Base-by-base conservation (phyloP, 2,888 invertebrate genomes). In the Limnephilus rhombicus region DNA sequence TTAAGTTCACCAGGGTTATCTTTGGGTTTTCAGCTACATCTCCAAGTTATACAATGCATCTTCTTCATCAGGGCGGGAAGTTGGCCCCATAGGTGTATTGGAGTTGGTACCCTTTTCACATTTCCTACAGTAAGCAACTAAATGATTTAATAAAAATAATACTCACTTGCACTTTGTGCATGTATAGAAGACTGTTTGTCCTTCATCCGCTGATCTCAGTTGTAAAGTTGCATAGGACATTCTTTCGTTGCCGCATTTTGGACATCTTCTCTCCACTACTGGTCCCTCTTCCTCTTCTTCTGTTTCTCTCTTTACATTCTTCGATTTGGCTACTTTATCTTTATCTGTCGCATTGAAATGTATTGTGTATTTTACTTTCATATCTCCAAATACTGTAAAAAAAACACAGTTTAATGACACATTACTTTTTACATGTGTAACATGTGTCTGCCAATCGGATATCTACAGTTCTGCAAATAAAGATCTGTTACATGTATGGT, bases 131-230 rank as follows among this genome's bases (percentile, higher is more conserved):
- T 53, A 4, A 53, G 53, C 24, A 53, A 53, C 18, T 53, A 53
- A 53, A 5, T 53, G 18, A 68, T 18, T 94, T 80, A 45, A 92
- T 37, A 11, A 45, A 45, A 12, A 12, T 11, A 45, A 86, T 45
- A 96, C 97, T 95, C 96, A 98, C 98, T 98, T 98, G 98, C 99
- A 99, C 94, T 98, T 98, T 34, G 98, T 97, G 96, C 99, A 99
- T 1, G 99, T 99, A 94, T 98, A 99, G 96, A 99, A 99, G 3
- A 99, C 99, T 1, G 99, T 99, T 95, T 99, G 99, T 0, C 99
- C 99, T 97, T 99, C 99, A 97, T 99, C 99, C 34, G 99, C 99
- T 0, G 99, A 99, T 94, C 99, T 96, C 45, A 99, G 96, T 95
- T 99, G 99, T 90, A 99, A 95, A 0, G 99, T 99, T 9, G 99